Base-by-base conservation (phyloP, 2,113 vertebrate genomes). In the Tamias sibiricus region DNA sequence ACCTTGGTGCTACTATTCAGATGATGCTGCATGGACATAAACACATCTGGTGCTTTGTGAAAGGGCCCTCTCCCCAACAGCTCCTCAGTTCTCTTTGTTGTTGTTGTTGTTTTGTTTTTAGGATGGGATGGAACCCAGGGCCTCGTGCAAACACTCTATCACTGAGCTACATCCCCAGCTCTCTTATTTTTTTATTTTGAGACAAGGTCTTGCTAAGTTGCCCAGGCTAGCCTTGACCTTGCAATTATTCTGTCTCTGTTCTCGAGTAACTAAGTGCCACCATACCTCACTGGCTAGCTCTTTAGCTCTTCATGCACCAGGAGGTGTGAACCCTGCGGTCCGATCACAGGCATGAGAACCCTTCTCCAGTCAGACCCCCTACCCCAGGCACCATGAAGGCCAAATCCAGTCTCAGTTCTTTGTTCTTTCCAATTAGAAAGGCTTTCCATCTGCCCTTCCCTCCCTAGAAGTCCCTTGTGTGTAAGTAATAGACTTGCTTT, bases 1-100 rank as follows among this genome's bases (percentile, higher is more conserved):
- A 92, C 95, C 97, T 98, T 84, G n/a, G 82, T 6, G 0, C 81
- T 95, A 82, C 92, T 96, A 91, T 97, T 95, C 97, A 88, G 94
- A 40, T 90, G 32, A 40, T 90, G 32, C 10, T 62, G 59, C 10
- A 28, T 62, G 13, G 24, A 62, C 9, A 11, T 26, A 62, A 28
- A 62, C 9, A 62, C 24, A 10, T 62, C 59, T 28, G 54, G 59
- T 62, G 59, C 59, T 62, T 28, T 11, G 19, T 62, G 59, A 26
- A 62, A 26, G 24, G 59, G 28, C 59, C 24, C 24, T 22, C 24
- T 62, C 24, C 59, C 59, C 54, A 57, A 24, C 54, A 57, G 54
- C 6, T 57, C 7, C 54, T 57, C 4, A 54, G 52, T 2, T 49
- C 12, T 49, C 2, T 2, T 10, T 47, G 8, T 47, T 47, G 8